Conservation (phyloP, 2,113 vertebrate species). For the Madoqua kirkii region DNA sequence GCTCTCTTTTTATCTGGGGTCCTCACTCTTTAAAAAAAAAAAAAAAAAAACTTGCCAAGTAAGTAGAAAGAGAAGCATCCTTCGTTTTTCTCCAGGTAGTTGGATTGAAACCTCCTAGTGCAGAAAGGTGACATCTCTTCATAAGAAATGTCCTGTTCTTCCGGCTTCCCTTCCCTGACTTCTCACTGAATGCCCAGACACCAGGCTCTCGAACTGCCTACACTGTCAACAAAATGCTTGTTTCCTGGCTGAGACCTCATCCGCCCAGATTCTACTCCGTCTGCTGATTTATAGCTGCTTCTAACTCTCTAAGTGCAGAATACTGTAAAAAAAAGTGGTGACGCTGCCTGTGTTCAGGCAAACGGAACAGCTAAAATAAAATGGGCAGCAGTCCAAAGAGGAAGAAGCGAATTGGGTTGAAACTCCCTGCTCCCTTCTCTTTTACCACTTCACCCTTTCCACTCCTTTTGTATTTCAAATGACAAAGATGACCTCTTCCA, state of each 20-base stretch:
- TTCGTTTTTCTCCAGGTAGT: not conserved
- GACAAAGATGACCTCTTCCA: not conserved
- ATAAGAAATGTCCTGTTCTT: slow-evolving; percentile 27
- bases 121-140: slow-evolving; percentile 1
- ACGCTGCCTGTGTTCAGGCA: slow-evolving; percentile 27
- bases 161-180: slow-evolving; percentile 22
- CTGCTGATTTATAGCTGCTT: slow-evolving; percentile 36
- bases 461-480: not conserved
- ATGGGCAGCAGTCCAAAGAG: slow-evolving; percentile 35
- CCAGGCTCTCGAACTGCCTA: not conserved
- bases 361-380: slow-evolving; percentile 38
- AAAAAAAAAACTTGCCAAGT: not conserved
- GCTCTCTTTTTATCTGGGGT: not conserved
- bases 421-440: slow-evolving; percentile 65
- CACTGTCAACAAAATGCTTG: slow-evolving; percentile 22
- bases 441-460: slow-evolving; percentile 18
- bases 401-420: slow-evolving; percentile 58
- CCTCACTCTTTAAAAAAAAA: not conserved
- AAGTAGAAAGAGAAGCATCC: not conserved
- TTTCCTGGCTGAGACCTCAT: slow-evolving; percentile 41
- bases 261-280: slow-evolving; percentile 29
- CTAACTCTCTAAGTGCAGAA: not conserved
- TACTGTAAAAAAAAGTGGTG: slow-evolving; percentile 35
- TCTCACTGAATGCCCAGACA: slow-evolving; percentile 8
- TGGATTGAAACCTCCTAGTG: not conserved